phyloP scores from a whole-genome alignment of 2,797 vertebrate genomes.

The Varecia variegata region DNA sequence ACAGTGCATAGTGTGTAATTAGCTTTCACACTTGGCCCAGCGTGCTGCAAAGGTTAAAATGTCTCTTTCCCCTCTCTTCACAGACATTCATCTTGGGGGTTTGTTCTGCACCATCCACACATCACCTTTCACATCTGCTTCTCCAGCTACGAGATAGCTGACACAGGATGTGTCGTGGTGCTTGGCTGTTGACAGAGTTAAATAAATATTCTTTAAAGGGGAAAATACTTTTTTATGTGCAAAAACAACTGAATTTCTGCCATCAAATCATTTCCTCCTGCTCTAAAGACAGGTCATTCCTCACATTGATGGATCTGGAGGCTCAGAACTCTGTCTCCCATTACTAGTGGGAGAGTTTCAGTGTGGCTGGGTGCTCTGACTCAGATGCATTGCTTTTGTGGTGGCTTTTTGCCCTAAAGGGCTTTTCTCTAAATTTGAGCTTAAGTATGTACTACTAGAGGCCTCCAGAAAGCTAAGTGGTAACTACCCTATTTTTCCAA shows the following conservation, averaged over 20 bases:
- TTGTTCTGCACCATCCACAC: background rate
- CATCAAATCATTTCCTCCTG: constrained; percentile 13
- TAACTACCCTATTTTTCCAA: constrained; percentile 15
- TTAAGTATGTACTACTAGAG: background rate
- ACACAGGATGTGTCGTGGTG: background rate
- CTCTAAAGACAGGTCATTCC: constrained; percentile 24
- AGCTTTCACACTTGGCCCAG: background rate
- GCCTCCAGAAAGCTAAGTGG: background rate
- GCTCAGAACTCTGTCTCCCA: background rate
- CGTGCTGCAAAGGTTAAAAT: background rate
- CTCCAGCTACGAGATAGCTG: background rate
- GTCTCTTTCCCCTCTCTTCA: background rate
- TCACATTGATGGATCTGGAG: constrained; percentile 12
- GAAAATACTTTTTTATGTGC: constrained; percentile 30
- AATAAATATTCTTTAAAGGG: constrained; percentile 56
- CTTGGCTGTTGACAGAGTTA: constrained; percentile 33
- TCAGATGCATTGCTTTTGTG: background rate
- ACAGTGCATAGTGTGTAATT: background rate
- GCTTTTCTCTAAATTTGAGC: constrained; percentile 30
- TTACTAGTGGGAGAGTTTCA: background rate
- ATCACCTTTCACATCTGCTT: background rate
- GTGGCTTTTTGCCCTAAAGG: background rate
- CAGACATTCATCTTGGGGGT: fast-evolving
- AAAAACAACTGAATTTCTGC: constrained; percentile 46
- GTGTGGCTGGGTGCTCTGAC: background rate